Percentiles rank a stretch among this genome's conserved stretches.
Conservation (phyloP, 2,888 invertebrate species). For the Diarsia dahlii region DNA sequence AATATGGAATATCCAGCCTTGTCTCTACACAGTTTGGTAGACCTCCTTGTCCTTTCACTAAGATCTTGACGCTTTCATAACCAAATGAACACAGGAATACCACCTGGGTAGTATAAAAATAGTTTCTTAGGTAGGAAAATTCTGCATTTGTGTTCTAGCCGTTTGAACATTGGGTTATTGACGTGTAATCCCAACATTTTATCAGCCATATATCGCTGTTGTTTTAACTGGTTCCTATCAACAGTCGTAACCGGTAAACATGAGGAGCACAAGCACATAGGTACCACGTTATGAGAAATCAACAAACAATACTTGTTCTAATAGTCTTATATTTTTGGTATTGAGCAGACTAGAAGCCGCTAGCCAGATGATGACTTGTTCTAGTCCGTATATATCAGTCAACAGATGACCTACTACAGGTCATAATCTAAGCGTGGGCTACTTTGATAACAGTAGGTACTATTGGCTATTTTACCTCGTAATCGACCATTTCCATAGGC, state of each 20-base stretch:
- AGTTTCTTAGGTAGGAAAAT: not conserved
- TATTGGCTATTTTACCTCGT: constrained; percentile 75
- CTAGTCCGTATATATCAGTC: not conserved
- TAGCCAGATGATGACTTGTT: too few species aligned
- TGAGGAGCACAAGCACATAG: not conserved
- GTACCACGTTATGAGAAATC: not conserved
- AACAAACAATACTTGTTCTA: not conserved
- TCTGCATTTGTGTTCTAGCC: not conserved
- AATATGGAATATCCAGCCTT: constrained; percentile 83
- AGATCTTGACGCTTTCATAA: constrained; percentile 83
- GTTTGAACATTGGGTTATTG: not conserved
- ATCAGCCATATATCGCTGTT: not conserved
- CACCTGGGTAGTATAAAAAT: constrained; percentile 70
- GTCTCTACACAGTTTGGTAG: constrained; percentile 85
- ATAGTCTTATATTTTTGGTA: too few species aligned
- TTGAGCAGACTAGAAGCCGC: too few species aligned
- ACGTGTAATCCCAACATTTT: not conserved
- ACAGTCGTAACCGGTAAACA: not conserved
- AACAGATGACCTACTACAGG: not conserved
- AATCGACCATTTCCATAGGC: constrained; percentile 88
- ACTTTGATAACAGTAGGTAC: not conserved
- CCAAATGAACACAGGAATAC: constrained; percentile 84
- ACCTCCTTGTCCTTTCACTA: constrained; percentile 86
- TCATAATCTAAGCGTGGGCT: not conserved
- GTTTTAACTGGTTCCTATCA: not conserved